Evolutionary conservation across 2,888 invertebrate genomes (phyloP), one percentile per base, ranked within the genome.

Genomic region (Phalera bucephala): DNA sequence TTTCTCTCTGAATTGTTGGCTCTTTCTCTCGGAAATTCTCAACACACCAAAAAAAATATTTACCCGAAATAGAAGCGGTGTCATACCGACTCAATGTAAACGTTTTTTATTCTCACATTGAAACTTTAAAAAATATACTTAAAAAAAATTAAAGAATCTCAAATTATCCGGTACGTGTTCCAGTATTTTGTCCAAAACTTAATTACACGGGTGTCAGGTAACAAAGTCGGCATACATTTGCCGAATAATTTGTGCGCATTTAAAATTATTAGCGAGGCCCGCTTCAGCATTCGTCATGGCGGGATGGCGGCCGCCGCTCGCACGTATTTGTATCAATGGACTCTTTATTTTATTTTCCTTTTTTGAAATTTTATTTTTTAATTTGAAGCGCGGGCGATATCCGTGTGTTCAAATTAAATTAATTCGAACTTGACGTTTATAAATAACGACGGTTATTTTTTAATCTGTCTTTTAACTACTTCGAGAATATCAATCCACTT

Each of bases 221-320:
- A 74, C 83, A 81, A 80, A 82, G 74, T 52, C 63, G 62, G 66
- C 59, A 45, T 53, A 66, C 59, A 68, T 76, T 66, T 66, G 69
- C 69, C 80, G 75, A 57, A 80, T 81, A 81, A 85, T 83, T 84
- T 79, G 72, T 51, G 61, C 63, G 64, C 66, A 69, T 79, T 81
- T 75, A 75, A 78, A 78, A 76, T 79, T 76, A 72, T 75, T 71
- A 72, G 61, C 58, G 63, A 49, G 45, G 12, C 39, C 32, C 40
- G 38, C 31, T 30, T 33, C 45, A 36, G 41, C 36, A 61, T 71
- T 68, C 44, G 71, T 58, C 58, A 64, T 40, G 62, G 58, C 33
- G 32, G 39, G 52, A 25, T 29, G 58, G 50, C 34, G 59, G 59
- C 48, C 57, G n/a, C n/a, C n/a, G 36, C 25, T 36, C 30, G 46